phyloP scores from a whole-genome alignment of 2,113 vertebrate genomes.

The Nothobranchius furzeri region DNA sequence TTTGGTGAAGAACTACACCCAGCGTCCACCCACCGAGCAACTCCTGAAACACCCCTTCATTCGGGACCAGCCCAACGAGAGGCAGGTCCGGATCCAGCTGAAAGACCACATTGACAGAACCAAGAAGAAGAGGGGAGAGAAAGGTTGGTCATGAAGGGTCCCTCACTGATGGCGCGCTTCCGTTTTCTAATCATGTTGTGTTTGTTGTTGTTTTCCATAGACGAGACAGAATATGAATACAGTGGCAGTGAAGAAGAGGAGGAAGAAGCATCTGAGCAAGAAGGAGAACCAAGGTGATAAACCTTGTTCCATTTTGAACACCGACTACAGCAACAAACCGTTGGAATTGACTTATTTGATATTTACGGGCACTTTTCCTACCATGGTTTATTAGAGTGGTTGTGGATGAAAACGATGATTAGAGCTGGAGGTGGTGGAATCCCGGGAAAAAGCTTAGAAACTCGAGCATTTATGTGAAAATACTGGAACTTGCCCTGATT shows the following conservation, averaged over 20 bases:
- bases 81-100: slow-evolving; percentile 98
- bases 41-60: slow-evolving; percentile 97
- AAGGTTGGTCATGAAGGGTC: slow-evolving; percentile 78
- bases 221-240: slow-evolving; percentile 98
- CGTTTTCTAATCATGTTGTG: not conserved
- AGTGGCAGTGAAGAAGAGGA: slow-evolving; percentile 99
- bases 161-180: not conserved
- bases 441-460: no score
- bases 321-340: no score
- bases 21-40: slow-evolving; percentile 94
- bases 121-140: slow-evolving; percentile 98
- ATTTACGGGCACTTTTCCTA: no score
- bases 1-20: slow-evolving; percentile 98
- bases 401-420: no score
- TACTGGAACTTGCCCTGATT: no score
- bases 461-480: no score
- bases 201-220: slow-evolving; percentile 65
- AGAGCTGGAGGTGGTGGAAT: no score
- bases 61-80: slow-evolving; percentile 97
- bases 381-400: no score
- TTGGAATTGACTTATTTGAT: not conserved
- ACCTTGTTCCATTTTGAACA: not conserved
- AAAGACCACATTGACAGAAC: slow-evolving; percentile 99
- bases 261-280: slow-evolving; percentile 95
- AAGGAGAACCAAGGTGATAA: slow-evolving; percentile 92